phyloP scores from a whole-genome alignment of 2,888 invertebrate genomes.

The Erannis defoliaria region DNA sequence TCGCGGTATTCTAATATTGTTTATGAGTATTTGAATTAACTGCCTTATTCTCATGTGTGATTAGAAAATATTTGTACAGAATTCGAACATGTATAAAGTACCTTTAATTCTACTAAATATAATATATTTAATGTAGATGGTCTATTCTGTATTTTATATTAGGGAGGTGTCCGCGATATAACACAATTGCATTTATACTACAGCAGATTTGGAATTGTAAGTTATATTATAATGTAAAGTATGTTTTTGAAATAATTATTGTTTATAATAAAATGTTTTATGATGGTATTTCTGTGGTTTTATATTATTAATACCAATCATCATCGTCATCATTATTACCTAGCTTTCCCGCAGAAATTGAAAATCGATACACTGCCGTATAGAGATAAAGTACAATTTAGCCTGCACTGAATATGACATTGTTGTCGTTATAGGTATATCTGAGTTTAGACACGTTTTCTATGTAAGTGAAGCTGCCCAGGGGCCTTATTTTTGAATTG shows the following conservation, averaged over 20 bases:
- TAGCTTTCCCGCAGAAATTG: too few species aligned
- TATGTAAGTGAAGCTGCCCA: too few species aligned
- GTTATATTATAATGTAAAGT: conserved; percentile 75
- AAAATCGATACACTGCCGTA: too few species aligned
- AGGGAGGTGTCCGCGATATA: conserved; percentile 54
- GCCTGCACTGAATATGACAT: too few species aligned
- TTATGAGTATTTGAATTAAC: conserved; percentile 13
- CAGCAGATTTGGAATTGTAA: conserved; percentile 79
- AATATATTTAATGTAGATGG: conserved; percentile 24
- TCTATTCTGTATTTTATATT: conserved; percentile 42
- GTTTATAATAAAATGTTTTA: conserved; percentile 85
- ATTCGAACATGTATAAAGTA: conserved; percentile 21
- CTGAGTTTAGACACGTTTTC: too few species aligned
- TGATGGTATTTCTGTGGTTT: conserved; percentile 53
- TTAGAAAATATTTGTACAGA: conserved; percentile 25
- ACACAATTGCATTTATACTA: conserved; percentile 78
- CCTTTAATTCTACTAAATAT: conserved; percentile 26
- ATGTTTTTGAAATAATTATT: conserved; percentile 80
- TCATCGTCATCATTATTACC: too few species aligned
- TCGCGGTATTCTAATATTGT: conserved; percentile 9
- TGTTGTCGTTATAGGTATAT: too few species aligned
- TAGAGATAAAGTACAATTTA: too few species aligned
- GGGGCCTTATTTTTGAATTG: too few species aligned
- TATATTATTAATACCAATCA: too few species aligned
- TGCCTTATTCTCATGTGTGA: conserved; percentile 24